Evolutionary conservation across 2,797 vertebrate species (phyloP).

Genomic region (Lophius americanus): DNA sequence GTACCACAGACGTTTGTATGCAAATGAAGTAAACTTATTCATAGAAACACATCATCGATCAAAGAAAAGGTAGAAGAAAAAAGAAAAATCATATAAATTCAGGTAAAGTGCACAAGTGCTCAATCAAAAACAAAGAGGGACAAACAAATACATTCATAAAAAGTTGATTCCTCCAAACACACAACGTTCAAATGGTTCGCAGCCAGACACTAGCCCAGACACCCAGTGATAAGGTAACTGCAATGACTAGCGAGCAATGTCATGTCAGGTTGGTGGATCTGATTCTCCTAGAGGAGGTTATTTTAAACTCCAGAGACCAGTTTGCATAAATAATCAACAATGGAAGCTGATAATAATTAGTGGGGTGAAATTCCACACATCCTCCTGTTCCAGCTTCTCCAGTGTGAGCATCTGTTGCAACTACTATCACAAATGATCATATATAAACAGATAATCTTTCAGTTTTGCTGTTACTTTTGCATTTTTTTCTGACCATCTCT

Average conservation of each 20-base stretch:
- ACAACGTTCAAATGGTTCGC: conserved; percentile 44
- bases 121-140: conserved; percentile 63
- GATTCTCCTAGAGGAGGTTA: neutral
- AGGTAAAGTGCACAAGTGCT: conserved; percentile 86
- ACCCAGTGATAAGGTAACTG: conserved; percentile 34
- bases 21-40: conserved; percentile 51
- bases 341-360: too few relatives aligned
- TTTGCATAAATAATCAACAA: neutral
- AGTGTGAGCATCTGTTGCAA: too few relatives aligned
- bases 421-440: too few relatives aligned
- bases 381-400: neutral
- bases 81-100: conserved; percentile 33
- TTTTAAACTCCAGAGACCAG: neutral
- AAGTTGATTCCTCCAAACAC: conserved; percentile 21
- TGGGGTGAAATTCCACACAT: too few relatives aligned
- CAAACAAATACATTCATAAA: conserved; percentile 64
- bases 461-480: too few relatives aligned
- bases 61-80: conserved; percentile 36
- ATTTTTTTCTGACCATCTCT: too few relatives aligned
- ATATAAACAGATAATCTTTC: too few relatives aligned
- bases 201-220: conserved; percentile 14
- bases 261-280: too few relatives aligned
- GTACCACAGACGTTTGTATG: conserved; percentile 63
- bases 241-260: neutral
- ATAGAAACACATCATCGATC: conserved; percentile 47